Evolutionary conservation across 2,113 vertebrate genomes (phyloP).

Genomic region (Eurystomus gularis): DNA sequence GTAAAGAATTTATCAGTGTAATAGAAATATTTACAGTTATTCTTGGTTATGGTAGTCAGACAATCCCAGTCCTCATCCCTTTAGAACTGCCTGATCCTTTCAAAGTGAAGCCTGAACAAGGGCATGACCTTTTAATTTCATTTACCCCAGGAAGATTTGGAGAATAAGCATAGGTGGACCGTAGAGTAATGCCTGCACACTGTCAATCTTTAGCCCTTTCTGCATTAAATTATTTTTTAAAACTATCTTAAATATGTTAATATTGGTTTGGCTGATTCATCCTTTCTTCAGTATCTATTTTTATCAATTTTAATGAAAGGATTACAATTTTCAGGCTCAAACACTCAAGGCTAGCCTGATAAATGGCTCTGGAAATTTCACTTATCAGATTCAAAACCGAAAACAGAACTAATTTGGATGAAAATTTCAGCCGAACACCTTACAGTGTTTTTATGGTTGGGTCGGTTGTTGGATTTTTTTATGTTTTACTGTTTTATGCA

Average conservation of each 20-base stretch:
- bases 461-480: background rate
- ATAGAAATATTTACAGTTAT: background rate
- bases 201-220: background rate
- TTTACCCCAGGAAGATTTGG: background rate
- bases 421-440: background rate
- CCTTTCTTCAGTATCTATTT: background rate
- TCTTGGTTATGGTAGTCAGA: background rate
- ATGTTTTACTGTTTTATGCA: background rate
- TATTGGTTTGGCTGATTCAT: background rate
- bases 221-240: background rate
- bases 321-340: background rate
- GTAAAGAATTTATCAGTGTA: background rate
- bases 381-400: background rate
- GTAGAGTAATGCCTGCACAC: background rate
- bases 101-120: background rate
- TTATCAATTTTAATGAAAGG: background rate
- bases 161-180: background rate
- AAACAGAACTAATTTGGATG: background rate
- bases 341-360: background rate
- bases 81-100: background rate
- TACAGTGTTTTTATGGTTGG: background rate
- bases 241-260: slow-evolving; percentile 29
- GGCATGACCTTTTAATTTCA: background rate
- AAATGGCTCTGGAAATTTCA: background rate
- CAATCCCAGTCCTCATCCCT: background rate